A percentile compares a stretch with the other conserved stretches of the same genome.
Conservation (phyloP, 2,113 vertebrate species). For the Thinocorus orbignyianus region DNA sequence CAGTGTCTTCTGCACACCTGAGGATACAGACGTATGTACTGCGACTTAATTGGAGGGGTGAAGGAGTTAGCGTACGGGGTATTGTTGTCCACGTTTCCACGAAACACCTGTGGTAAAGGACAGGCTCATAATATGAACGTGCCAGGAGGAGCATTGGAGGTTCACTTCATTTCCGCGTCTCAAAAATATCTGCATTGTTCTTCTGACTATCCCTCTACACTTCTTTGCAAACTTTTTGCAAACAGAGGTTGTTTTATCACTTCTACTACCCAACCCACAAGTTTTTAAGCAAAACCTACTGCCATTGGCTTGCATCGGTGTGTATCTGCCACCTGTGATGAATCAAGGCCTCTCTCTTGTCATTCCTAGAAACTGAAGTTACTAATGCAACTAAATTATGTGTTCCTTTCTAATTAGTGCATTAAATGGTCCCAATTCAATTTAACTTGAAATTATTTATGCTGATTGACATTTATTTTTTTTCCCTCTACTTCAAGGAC, state of each 20-base stretch:
- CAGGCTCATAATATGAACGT: accelerated
- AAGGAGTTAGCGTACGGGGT: constrained; percentile 96
- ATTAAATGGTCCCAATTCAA: background rate
- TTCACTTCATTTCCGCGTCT: accelerated
- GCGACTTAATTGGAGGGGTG: constrained; percentile 93
- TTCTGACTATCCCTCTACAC: background rate
- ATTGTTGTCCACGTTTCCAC: constrained; percentile 95
- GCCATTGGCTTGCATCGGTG: accelerated
- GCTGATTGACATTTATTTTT: background rate
- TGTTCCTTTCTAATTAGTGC: background rate
- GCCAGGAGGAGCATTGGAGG: background rate
- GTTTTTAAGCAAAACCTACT: background rate
- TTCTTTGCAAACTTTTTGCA: background rate
- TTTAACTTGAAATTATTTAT: background rate
- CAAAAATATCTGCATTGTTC: accelerated
- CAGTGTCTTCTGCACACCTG: constrained; percentile 97
- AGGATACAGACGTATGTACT: constrained; percentile 93
- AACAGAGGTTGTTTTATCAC: accelerated
- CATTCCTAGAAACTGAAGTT: background rate
- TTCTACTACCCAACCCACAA: accelerated
- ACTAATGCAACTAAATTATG: background rate
- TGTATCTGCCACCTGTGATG: accelerated
- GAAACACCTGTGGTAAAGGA: constrained; percentile 84
- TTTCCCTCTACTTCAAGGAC: background rate
- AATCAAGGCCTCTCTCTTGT: background rate